Base-by-base conservation (phyloP, 2,113 vertebrate genomes). In the Plecotus auritus region DNA sequence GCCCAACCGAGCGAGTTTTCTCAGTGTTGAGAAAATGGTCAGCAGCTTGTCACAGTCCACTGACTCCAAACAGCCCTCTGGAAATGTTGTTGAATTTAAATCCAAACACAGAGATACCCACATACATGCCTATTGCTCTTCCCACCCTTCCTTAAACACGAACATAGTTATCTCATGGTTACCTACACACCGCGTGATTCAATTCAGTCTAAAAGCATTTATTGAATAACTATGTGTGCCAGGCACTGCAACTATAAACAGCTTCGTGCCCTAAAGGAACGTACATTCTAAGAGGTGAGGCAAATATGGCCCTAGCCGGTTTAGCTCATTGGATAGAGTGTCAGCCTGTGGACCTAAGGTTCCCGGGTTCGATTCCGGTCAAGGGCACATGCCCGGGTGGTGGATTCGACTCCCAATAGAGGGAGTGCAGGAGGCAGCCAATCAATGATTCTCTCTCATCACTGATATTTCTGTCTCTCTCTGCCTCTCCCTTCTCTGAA, bases 71-170 rank as follows among this genome's bases (percentile, higher is more conserved):
- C 72, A 91, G 93, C 89, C 54, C 66, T 95, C 93, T 93, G 95
- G 92, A 96, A 97, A 91, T 42, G 13, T 61, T 90, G 90, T 91
- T 93, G 90, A 80, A 92, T 96, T 97, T 96, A 93, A 97, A 96
- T 96, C 93, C 95, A 94, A 96, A 91, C 9, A 69, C 80, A 90
- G 69, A 97, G 96, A 94, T 94, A 93, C 66, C 91, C 81, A 77
- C 61, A 84, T 56, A 77, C 83, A 74, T 11, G 49, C 89, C 93
- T 59, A 18, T 92, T 49, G 61, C 80, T 89, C 82, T 73, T 67
- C 84, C 83, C 12, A 16, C 32, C 64, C 37, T 93, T 92, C 87
- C 80, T 84, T 82, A 95, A 95, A 61, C 70, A 86, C 49, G 87
- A 85, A 67, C 88, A 73, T 13, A 91, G 91, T 93, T 95, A 95